Evolutionary conservation across 1,140 invertebrate species (phyloP).

Genomic region (Palaemon carinicauda): DNA sequence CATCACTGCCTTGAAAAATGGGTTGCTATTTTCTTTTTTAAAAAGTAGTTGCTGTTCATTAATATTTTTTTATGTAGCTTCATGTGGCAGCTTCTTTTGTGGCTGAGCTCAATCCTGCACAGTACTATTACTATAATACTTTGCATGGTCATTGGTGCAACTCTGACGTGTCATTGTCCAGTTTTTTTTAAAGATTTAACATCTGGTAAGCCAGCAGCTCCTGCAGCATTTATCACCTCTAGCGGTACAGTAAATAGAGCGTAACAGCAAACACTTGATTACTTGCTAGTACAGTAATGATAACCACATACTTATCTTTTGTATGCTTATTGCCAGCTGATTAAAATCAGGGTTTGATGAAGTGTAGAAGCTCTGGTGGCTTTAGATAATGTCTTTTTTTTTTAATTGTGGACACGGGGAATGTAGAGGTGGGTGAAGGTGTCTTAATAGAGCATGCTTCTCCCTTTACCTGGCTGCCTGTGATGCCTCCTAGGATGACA

Average conservation of each 20-base stretch:
- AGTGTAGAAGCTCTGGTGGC: constrained; percentile 30
- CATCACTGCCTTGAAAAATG: constrained; percentile 1
- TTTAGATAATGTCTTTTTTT: constrained; percentile 21
- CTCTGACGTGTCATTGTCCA: not conserved
- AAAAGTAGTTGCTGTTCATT: constrained; percentile 32
- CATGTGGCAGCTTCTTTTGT: not conserved
- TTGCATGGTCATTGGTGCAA: constrained; percentile 42
- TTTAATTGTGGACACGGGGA: too few species aligned
- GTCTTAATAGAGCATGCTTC: constrained; percentile 53
- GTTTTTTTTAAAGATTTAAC: constrained; percentile 24
- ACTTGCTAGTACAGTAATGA: too few species aligned
- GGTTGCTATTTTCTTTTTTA: constrained; percentile 27
- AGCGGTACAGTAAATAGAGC: not conserved
- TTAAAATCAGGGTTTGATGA: not conserved
- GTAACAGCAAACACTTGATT: too few species aligned
- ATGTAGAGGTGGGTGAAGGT: constrained; percentile 18
- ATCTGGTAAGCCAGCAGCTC: constrained; percentile 16
- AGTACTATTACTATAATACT: not conserved
- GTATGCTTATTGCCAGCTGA: too few species aligned
- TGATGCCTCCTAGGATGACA: constrained; percentile 38
- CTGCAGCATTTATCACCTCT: constrained; percentile 1
- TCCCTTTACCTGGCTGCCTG: constrained; percentile 43
- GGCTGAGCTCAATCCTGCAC: constrained; percentile 50
- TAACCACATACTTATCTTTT: too few species aligned
- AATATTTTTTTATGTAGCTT: constrained; percentile 49